These are phyloP conservation scores for Petrocephalus zakoni DNA, from an alignment of 2,113 vertebrate species.

Conservation along the genomic window DNA sequence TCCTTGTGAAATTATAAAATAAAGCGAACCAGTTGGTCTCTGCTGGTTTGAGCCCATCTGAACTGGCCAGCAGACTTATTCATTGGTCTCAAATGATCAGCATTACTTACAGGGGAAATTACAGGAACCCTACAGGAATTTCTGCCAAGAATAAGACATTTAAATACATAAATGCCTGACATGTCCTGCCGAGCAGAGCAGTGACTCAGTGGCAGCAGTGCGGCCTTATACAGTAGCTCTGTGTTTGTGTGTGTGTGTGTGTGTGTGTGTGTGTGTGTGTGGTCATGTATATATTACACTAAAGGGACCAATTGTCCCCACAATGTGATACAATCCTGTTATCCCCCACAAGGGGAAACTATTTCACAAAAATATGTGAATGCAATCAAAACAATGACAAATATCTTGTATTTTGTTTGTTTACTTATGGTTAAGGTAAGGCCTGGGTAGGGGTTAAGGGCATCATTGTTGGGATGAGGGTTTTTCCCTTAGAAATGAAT, in stretches of 20 bases:
- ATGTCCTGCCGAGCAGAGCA: not conserved
- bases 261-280: not conserved
- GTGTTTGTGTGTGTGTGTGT: not conserved
- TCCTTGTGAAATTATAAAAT: not conserved
- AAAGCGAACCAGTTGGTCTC: not conserved
- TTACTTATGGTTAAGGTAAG: too few relatives aligned
- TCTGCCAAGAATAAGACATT: not conserved
- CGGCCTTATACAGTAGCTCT: not conserved
- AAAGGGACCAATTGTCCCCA: not conserved
- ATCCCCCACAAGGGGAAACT: not conserved
- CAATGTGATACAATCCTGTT: not conserved
- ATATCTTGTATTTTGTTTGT: too few relatives aligned
- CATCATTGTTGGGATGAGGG: not conserved
- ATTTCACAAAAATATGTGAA: not conserved
- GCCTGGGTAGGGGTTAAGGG: not conserved
- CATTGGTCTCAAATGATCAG: not conserved
- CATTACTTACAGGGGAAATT: not conserved
- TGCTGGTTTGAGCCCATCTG: not conserved
- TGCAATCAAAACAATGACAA: not conserved
- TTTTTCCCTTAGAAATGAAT: not conserved
- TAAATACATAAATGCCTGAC: not conserved
- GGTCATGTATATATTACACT: not conserved
- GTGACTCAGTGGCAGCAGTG: not conserved
- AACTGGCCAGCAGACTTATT: not conserved
- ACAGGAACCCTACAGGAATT: not conserved